A percentile compares a stretch with the other conserved stretches of the same genome.
Conservation (phyloP, 2,797 vertebrate genomes). For the Petrocephalus schoutedeni region DNA sequence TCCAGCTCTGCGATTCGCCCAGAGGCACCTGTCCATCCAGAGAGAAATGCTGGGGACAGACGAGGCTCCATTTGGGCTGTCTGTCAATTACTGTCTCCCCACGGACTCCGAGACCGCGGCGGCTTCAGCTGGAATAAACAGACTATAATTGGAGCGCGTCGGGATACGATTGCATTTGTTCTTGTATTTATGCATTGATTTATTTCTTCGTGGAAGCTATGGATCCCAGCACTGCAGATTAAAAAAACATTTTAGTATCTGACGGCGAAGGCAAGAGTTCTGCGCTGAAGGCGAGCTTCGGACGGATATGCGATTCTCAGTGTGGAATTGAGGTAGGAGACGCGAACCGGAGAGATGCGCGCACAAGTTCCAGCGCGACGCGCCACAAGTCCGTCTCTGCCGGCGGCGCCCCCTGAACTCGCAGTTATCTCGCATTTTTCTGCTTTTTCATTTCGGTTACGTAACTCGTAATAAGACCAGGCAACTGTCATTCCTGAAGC, state of each 20-base stretch:
- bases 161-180: background rate
- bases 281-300: background rate
- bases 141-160: background rate
- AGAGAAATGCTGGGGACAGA: background rate
- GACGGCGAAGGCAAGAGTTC: background rate
- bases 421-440: background rate
- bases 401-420: background rate
- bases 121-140: background rate
- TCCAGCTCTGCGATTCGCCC: background rate
- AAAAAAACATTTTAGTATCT: no score
- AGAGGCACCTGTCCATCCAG: background rate
- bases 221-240: background rate
- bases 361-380: background rate
- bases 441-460: background rate
- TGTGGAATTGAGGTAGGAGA: background rate
- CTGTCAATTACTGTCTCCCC: background rate
- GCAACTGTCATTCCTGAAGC: background rate
- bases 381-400: background rate
- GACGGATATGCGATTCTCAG: background rate
- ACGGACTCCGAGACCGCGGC: background rate
- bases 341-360: background rate
- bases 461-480: background rate
- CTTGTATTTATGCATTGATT: background rate
- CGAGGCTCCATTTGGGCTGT: background rate
- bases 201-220: conserved; percentile 2